A percentile compares a stretch with the other conserved stretches of the same genome.
Evolutionary conservation across 2,113 vertebrate species (phyloP).

Genomic region (Bufo gargarizans): DNA sequence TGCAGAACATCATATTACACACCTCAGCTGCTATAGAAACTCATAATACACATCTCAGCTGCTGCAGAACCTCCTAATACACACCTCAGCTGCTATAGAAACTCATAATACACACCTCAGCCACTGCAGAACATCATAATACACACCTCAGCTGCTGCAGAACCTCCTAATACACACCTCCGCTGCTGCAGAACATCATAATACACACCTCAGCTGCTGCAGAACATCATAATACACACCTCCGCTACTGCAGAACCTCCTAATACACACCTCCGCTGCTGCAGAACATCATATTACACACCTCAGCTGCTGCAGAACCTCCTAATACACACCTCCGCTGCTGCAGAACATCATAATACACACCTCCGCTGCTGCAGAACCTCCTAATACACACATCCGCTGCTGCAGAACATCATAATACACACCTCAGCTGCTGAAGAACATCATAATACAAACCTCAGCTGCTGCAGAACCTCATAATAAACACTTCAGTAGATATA

Average conservation of each 20-base stretch:
- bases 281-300: not conserved
- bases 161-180: not conserved
- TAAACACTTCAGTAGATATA: not conserved
- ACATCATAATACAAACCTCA: not conserved
- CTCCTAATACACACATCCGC: not conserved
- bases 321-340: too few species aligned
- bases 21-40: not conserved
- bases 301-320: too few species aligned
- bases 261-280: not conserved
- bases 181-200: not conserved
- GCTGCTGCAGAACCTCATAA: not conserved
- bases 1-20: not conserved
- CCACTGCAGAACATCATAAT: not conserved
- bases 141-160: not conserved
- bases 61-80: not conserved
- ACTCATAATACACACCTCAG: not conserved
- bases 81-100: not conserved
- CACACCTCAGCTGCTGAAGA: not conserved
- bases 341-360: not conserved
- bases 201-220: not conserved
- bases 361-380: not conserved
- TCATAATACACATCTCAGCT: not conserved
- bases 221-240: not conserved
- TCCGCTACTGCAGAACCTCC: not conserved
- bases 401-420: not conserved